A percentile compares a stretch with the other conserved stretches of the same genome.
Conservation (phyloP, 1,140 invertebrate genomes). For the Aradophagus sp. region DNA sequence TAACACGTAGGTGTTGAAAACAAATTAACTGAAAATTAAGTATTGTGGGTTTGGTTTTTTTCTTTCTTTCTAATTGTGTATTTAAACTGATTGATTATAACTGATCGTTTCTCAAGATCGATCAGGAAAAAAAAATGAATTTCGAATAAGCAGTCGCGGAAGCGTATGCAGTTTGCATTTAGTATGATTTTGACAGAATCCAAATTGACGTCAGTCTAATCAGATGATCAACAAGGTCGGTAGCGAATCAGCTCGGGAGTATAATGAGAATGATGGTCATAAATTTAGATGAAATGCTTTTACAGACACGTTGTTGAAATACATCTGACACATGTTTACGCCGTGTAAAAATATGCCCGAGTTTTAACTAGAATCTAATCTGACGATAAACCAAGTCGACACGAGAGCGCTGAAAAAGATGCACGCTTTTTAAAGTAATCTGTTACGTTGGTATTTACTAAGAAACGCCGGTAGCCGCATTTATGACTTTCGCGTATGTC, state of each 20-base stretch:
- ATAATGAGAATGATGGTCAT: conserved; percentile 35
- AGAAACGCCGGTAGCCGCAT: background rate
- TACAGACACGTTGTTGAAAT: conserved; percentile 28
- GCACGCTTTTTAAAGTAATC: conserved; percentile 31
- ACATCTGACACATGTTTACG: conserved; percentile 32
- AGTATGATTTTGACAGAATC: conserved; percentile 16
- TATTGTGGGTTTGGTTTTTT: too few relatives aligned
- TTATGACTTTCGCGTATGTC: too few relatives aligned
- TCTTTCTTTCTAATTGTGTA: too few relatives aligned
- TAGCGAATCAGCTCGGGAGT: conserved; percentile 20
- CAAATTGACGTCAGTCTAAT: conserved; percentile 20
- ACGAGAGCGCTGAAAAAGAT: conserved; percentile 20
- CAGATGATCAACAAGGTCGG: conserved; percentile 12
- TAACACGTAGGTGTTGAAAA: too few relatives aligned
- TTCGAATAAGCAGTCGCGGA: too few relatives aligned
- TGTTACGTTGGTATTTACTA: conserved; percentile 16
- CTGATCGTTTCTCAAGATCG: too few relatives aligned
- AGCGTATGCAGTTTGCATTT: too few relatives aligned
- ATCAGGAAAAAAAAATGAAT: too few relatives aligned
- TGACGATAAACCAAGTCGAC: conserved; percentile 29
- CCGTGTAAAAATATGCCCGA: conserved; percentile 31
- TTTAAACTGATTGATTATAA: too few relatives aligned
- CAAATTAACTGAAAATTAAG: too few relatives aligned
- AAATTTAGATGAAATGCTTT: conserved; percentile 43
- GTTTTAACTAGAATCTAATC: conserved; percentile 35